These are phyloP conservation scores for Metridium senile DNA, from an alignment of 92 coral and sea anemone species.

Conservation along the genomic window DNA sequence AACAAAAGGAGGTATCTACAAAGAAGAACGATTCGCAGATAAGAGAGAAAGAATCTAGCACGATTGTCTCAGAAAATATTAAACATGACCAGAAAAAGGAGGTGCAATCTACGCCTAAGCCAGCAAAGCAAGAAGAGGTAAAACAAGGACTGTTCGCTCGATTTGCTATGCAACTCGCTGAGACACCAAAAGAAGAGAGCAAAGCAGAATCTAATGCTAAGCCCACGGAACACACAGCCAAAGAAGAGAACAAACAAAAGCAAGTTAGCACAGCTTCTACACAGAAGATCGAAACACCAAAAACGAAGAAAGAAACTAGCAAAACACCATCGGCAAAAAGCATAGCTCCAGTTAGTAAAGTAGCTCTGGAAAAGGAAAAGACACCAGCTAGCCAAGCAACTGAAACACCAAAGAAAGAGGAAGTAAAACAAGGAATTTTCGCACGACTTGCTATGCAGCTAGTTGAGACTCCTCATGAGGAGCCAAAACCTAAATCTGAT, in stretches of 20 bases:
- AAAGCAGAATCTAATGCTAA: too few relatives aligned
- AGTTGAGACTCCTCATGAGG: not conserved
- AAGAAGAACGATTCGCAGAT: not conserved
- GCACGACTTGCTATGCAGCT: conserved; percentile 1
- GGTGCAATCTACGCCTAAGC: not conserved
- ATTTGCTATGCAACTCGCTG: conserved; percentile 8
- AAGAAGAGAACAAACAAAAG: not conserved
- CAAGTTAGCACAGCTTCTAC: not conserved
- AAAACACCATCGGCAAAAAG: not conserved
- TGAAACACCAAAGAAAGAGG: not conserved
- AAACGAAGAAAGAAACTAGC: not conserved
- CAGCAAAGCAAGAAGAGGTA: not conserved
- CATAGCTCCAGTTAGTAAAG: not conserved
- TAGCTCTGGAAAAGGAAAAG: not conserved
- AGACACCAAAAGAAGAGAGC: not conserved
- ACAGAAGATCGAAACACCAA: not conserved
- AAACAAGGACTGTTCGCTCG: conserved; percentile 1
- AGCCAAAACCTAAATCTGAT: not conserved
- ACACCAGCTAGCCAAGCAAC: not conserved
- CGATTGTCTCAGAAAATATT: not conserved
- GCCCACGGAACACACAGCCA: not conserved
- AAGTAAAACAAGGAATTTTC: conserved; percentile 7
- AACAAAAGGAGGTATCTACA: not conserved
- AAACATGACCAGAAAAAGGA: not conserved
- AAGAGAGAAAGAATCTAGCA: not conserved